These are phyloP conservation scores for Drosophila saltans DNA, from an alignment of 1,140 invertebrate species.

Conservation along the genomic window DNA sequence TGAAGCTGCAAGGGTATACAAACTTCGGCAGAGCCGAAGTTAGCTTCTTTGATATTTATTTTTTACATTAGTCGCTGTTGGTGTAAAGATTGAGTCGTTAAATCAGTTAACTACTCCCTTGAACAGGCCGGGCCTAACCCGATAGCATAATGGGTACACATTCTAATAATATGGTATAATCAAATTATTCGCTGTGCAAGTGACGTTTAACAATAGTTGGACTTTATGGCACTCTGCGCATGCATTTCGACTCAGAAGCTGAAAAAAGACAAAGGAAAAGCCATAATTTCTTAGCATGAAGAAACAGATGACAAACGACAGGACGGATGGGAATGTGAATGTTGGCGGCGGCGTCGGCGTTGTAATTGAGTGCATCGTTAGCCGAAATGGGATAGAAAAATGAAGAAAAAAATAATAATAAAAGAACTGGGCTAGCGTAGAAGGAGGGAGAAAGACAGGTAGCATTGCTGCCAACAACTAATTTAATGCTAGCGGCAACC, in stretches of 20 bases:
- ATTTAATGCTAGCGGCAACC: conserved; percentile 71
- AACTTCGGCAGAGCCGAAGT: too few relatives aligned
- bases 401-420: too few relatives aligned
- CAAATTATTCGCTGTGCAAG: not conserved
- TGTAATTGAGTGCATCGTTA: conserved; percentile 79
- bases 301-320: conserved; percentile 36
- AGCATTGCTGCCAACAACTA: conserved; percentile 76
- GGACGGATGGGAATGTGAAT: conserved; percentile 10
- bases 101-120: too few relatives aligned
- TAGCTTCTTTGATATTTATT: too few relatives aligned
- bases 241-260: conserved; percentile 26
- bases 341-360: conserved; percentile 43
- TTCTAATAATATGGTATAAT: not conserved
- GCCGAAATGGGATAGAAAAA: conserved; percentile 38
- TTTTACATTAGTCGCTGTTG: too few relatives aligned
- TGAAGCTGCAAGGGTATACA: too few relatives aligned
- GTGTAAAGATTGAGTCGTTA: too few relatives aligned
- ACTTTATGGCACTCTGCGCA: conserved; percentile 16
- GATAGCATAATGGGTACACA: not conserved
- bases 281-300: conserved; percentile 71
- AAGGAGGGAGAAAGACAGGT: conserved; percentile 30
- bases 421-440: conserved; percentile 1
- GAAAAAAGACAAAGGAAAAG: conserved; percentile 54
- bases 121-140: too few relatives aligned
- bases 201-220: conserved; percentile 28